These are phyloP conservation scores for Eospalax fontanierii DNA, from an alignment of 2,797 vertebrate genomes.

Conservation along the genomic window DNA sequence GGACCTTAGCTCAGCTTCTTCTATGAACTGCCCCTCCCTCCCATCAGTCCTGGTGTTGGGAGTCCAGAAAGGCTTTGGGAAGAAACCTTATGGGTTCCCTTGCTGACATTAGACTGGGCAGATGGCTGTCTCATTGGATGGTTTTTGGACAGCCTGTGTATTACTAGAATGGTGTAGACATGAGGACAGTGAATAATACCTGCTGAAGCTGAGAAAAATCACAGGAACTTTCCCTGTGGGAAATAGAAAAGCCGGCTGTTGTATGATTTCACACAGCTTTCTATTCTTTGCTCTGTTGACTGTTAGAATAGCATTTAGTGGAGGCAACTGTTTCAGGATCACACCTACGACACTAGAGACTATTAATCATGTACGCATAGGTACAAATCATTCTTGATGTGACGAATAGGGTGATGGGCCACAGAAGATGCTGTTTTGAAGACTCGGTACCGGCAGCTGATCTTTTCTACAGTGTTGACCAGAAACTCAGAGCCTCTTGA, in stretches of 20 bases:
- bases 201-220: constrained; percentile 45
- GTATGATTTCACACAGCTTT: constrained; percentile 53
- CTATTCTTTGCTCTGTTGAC: constrained; percentile 31
- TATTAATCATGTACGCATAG: constrained; percentile 12
- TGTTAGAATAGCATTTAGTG: constrained; percentile 50
- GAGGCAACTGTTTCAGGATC: constrained; percentile 59
- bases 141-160: background rate
- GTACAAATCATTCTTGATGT: background rate
- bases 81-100: background rate
- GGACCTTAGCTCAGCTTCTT: background rate
- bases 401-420: background rate
- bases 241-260: constrained; percentile 45
- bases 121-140: background rate
- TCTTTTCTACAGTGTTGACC: background rate
- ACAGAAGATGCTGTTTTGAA: constrained; percentile 17
- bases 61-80: background rate
- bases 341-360: constrained; percentile 43
- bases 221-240: constrained; percentile 4
- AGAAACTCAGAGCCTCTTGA: constrained; percentile 21
- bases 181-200: background rate
- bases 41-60: background rate
- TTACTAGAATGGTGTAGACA: background rate
- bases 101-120: background rate
- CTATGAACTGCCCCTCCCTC: background rate
- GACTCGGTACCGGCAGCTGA: constrained; percentile 5